Evolutionary conservation across 2,797 vertebrate genomes (phyloP), one percentile per base, ranked within the genome.

Genomic region (Oreochromis mossambicus): DNA sequence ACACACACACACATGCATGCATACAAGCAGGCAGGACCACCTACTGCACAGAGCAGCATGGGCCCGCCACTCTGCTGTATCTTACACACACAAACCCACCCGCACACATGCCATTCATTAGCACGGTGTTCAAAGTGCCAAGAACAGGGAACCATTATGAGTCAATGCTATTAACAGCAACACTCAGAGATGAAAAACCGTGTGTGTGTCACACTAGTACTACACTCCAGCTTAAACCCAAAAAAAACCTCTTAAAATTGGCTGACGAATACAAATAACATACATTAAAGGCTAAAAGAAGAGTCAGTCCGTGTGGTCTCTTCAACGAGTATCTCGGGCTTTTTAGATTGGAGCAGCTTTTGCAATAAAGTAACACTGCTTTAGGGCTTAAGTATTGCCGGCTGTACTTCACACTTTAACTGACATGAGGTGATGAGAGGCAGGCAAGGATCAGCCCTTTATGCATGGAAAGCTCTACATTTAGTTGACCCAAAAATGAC

Each of bases 81-180:
- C 85, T 87, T 86, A 86, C 76, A 87, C 88, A 66, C 83, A 92
- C 89, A 91, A 76, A 91, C 82, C 82, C 86, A 91, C 79, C 86
- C 78, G 55, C 88, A 90, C 92, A 95, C 90, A 89, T 91, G 92
- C 26, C 1, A 92, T 93, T 95, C 93, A 94, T 95, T 94, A 95
- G 77, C 19, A 50, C 75, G 7, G 82, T 2, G 86, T 93, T 94
- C 93, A 94, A 95, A 95, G 94, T 81, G 70, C 86, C 46, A 58
- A 85, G 87, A 93, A 90, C 87, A 92, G 87, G 92, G 89, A 92
- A 66, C 89, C 86, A 86, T 92, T 92, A 92, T 95, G 93, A 96
- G 81, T 93, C 94, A 90, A 70, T 58, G 68, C 83, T 77, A 85
- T 93, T 92, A 92, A 92, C 87, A 90, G 19, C 85, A 78, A 85